Percentiles rank a stretch among this genome's conserved stretches.
These are phyloP conservation scores for Pogonophryne albipinna DNA, from an alignment of 2,797 vertebrate genomes.

Conservation along the genomic window DNA sequence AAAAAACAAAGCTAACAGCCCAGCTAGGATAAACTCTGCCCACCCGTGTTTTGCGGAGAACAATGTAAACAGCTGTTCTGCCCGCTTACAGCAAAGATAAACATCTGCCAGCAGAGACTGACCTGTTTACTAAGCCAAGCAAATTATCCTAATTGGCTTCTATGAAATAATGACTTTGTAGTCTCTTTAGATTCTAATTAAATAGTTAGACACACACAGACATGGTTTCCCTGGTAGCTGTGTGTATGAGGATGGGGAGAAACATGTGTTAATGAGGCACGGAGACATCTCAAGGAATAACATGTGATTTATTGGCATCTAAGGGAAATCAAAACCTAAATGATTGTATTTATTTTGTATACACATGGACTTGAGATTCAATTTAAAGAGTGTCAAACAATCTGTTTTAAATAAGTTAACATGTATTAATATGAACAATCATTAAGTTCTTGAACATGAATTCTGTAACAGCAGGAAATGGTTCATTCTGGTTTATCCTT, in stretches of 20 bases:
- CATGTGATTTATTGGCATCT: constrained; percentile 67
- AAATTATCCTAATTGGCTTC: constrained; percentile 73
- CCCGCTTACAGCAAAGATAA: constrained; percentile 49
- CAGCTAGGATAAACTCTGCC: constrained; percentile 32
- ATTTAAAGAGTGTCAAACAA: constrained; percentile 5
- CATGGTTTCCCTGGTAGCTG: constrained; percentile 25
- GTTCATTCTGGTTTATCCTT: not conserved
- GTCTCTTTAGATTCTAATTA: constrained; percentile 61
- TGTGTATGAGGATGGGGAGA: not conserved
- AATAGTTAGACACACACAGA: constrained; percentile 34
- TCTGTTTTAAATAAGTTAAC: constrained; percentile 63
- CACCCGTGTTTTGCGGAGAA: constrained; percentile 20
- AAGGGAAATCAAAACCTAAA: constrained; percentile 20
- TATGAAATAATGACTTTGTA: constrained; percentile 49
- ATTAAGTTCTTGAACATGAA: not conserved
- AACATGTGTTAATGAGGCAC: constrained; percentile 43
- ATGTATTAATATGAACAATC: constrained; percentile 29
- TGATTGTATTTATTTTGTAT: constrained; percentile 20
- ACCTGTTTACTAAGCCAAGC: constrained; percentile 50
- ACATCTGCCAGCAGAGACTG: constrained; percentile 67
- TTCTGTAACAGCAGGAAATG: constrained; percentile 18
- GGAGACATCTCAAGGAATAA: constrained; percentile 44
- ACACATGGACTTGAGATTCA: constrained; percentile 23
- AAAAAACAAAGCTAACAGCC: constrained; percentile 6
- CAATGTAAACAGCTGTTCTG: constrained; percentile 66